A percentile compares a stretch with the other conserved stretches of the same genome.
These are phyloP conservation scores for Heliornis fulica DNA, from an alignment of 2,113 vertebrate species.

Conservation along the genomic window DNA sequence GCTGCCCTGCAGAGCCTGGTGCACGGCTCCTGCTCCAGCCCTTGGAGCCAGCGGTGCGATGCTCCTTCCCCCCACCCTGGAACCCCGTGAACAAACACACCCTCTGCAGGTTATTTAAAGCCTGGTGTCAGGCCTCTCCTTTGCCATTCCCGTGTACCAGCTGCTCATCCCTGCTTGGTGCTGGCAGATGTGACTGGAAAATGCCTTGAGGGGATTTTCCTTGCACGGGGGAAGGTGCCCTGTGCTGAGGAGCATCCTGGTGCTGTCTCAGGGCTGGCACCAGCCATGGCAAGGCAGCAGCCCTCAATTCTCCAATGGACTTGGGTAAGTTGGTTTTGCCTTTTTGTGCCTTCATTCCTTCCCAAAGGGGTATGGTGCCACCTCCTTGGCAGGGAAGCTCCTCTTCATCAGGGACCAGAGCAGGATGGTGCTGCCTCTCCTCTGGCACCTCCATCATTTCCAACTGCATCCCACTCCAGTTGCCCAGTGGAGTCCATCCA, in stretches of 20 bases:
- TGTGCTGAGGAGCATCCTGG: neutral
- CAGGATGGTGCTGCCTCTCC: neutral
- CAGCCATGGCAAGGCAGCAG: neutral
- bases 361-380: neutral
- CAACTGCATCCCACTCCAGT: fast-evolving
- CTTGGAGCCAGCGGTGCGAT: neutral
- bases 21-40: neutral
- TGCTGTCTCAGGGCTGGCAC: neutral
- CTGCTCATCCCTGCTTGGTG: neutral
- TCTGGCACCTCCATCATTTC: fast-evolving
- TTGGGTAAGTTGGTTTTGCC: neutral
- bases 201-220: neutral
- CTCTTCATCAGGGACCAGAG: neutral
- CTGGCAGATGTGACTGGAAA: neutral
- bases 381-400: neutral
- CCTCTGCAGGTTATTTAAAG: neutral
- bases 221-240: fast-evolving
- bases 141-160: neutral
- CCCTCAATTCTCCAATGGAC: fast-evolving
- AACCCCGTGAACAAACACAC: neutral
- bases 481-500: fast-evolving
- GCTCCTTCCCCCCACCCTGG: neutral
- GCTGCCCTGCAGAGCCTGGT: neutral
- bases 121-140: neutral
- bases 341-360: neutral